phyloP scores from a whole-genome alignment of 2,797 vertebrate species.

The Halcyon chelicuti region DNA sequence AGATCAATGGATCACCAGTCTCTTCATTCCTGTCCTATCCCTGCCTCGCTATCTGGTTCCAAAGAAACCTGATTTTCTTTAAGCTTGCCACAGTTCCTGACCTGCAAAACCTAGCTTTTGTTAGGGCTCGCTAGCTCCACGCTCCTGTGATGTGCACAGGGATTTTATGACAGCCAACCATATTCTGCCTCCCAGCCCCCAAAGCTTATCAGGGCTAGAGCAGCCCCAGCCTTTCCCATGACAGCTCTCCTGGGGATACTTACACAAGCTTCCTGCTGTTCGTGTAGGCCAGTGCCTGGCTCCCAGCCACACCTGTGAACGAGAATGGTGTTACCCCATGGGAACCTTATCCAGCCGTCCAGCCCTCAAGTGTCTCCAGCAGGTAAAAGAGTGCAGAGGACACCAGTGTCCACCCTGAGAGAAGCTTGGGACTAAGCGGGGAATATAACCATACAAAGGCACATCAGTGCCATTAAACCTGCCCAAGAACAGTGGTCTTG shows the following conservation, averaged over 20 bases:
- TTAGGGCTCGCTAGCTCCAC: not conserved
- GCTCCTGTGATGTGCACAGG: fast-evolving
- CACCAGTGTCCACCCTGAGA: not conserved
- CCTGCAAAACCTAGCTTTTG: not conserved
- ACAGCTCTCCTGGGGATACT: conserved; percentile 73
- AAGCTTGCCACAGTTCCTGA: not conserved
- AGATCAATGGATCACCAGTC: not conserved
- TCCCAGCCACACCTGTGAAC: conserved; percentile 79
- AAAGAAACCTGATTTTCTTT: not conserved
- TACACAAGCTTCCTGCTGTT: conserved; percentile 83
- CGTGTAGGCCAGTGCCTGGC: conserved; percentile 78
- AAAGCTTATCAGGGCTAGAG: not conserved
- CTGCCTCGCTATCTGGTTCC: not conserved
- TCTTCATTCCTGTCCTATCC: not conserved
- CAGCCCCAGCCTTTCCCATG: not conserved
- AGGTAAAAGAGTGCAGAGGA: not conserved
- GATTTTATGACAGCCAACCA: not conserved
- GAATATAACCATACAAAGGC: not conserved
- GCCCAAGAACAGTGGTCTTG: not conserved
- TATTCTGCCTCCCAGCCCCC: not conserved
- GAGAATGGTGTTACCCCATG: conserved; percentile 56
- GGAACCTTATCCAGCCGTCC: not conserved
- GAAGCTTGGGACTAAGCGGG: not conserved
- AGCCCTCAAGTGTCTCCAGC: not conserved
- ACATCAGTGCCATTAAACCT: not conserved